phyloP scores from a whole-genome alignment of 37 sponge, comb jelly and placozoan species.

The Ephydatia muelleri region DNA sequence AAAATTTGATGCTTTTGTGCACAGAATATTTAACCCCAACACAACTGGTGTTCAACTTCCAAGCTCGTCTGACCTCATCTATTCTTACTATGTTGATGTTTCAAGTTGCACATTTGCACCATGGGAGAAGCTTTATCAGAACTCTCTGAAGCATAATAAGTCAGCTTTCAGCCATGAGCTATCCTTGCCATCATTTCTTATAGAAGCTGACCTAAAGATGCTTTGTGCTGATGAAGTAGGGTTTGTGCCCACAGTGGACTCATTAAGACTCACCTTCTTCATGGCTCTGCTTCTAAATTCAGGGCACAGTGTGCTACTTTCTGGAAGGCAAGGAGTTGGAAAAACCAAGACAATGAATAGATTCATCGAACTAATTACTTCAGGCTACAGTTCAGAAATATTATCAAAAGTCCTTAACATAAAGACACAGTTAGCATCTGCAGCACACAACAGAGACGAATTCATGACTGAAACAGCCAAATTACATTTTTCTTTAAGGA shows the following conservation, averaged over 20 bases:
- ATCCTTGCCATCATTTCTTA: slow-evolving; percentile 1
- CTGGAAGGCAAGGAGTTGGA: slow-evolving; percentile 52
- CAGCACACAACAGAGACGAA: background rate
- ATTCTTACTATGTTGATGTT: slow-evolving; percentile 81
- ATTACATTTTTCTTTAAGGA: background rate
- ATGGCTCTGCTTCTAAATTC: slow-evolving; percentile 32
- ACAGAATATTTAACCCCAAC: slow-evolving; percentile 51
- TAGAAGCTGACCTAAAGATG: background rate
- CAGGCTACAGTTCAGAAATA: background rate
- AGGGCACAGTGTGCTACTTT: slow-evolving; percentile 31
- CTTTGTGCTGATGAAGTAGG: background rate
- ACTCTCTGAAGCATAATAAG: background rate
- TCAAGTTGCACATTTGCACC: slow-evolving; percentile 50
- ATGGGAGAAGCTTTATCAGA: slow-evolving; percentile 53
- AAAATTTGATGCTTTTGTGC: slow-evolving; percentile 73
- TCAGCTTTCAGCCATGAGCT: background rate
- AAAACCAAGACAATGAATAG: slow-evolving; percentile 11
- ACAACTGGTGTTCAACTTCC: slow-evolving; percentile 44
- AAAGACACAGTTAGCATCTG: background rate
- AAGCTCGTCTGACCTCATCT: slow-evolving; percentile 48
- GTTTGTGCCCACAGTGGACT: slow-evolving; percentile 60
- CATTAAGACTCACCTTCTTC: slow-evolving; percentile 41
- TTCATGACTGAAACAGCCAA: background rate
- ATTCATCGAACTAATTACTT: background rate
- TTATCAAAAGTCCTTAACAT: background rate